Conservation (phyloP, 2,113 vertebrate genomes). For the Melanerpes formicivorus region DNA sequence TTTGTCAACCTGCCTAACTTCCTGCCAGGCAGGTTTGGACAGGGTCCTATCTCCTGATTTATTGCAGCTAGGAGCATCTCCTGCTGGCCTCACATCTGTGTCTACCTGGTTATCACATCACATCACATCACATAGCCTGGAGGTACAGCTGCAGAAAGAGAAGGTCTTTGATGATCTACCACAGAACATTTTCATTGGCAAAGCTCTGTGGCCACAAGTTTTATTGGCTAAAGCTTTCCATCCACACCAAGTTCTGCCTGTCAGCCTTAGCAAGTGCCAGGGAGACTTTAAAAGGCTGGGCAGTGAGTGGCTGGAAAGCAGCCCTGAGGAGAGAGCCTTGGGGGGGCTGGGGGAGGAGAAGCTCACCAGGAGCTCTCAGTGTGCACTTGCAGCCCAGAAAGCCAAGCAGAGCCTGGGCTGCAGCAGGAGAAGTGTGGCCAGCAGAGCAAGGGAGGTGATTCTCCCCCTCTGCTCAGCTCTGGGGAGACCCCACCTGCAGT, state of each 20-base stretch:
- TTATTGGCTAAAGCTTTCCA: neutral
- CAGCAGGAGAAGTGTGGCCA: no score
- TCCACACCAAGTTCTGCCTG: neutral
- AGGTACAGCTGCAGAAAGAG: neutral
- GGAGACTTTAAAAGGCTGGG: neutral
- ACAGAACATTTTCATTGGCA: conserved; percentile 10
- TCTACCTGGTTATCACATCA: neutral
- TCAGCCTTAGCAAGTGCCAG: neutral
- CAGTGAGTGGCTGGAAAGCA: no score
- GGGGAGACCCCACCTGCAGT: no score
- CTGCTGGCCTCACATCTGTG: neutral
- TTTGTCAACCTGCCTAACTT: conserved; percentile 12
- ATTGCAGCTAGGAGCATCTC: neutral
- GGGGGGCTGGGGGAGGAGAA: no score
- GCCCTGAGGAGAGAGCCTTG: no score
- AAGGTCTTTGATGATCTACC: neutral
- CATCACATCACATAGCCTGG: neutral
- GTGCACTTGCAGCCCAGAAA: no score
- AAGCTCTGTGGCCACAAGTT: neutral
- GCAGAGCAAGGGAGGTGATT: no score
- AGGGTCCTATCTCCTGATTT: neutral
- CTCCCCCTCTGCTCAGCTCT: no score
- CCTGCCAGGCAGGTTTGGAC: neutral
- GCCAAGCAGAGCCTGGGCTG: no score
- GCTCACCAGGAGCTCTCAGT: no score